Percentiles rank a stretch among this genome's conserved stretches.
Conservation (phyloP, 2,113 vertebrate genomes). For the Turnix velox region DNA sequence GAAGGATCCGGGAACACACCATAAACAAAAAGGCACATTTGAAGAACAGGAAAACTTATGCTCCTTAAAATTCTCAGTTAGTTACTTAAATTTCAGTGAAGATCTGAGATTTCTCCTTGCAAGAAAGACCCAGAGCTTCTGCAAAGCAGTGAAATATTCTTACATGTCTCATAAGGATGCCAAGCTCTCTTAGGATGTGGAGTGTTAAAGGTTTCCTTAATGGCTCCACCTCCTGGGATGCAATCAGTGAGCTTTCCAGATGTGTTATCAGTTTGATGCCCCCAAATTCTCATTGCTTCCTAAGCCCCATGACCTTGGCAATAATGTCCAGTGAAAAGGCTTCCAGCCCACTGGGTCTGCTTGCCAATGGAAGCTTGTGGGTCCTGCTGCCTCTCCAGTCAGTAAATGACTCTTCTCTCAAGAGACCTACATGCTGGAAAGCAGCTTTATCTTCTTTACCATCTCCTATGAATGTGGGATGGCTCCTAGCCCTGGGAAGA, state of each 20-base stretch:
- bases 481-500: slow-evolving; percentile 14
- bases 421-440: neutral
- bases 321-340: neutral
- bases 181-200: neutral
- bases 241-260: neutral
- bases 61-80: neutral
- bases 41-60: neutral
- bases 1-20: neutral
- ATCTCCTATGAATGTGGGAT: neutral
- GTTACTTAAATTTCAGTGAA: neutral
- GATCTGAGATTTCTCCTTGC: neutral
- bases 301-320: neutral
- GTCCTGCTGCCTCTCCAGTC: neutral
- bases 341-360: neutral
- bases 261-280: neutral
- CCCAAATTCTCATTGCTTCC: neutral
- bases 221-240: neutral
- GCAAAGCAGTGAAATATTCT: neutral
- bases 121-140: neutral
- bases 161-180: neutral
- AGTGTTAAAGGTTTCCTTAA: neutral
- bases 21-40: neutral
- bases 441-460: slow-evolving; percentile 3
- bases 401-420: neutral
- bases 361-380: neutral